Evolutionary conservation across 2,797 vertebrate genomes (phyloP).

Genomic region (Pterois miles): DNA sequence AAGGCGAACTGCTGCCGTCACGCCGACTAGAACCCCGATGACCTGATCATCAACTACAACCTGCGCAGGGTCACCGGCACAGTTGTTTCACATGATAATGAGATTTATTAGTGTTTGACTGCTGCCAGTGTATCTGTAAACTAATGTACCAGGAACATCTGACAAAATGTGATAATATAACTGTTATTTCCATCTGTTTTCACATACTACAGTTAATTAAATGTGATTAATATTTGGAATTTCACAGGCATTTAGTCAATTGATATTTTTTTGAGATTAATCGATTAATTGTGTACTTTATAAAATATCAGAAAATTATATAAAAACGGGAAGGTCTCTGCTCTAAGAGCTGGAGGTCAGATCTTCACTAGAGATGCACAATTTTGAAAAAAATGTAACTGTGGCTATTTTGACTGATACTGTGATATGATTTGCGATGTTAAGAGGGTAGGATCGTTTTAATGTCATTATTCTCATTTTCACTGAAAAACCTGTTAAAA

Average conservation of each 20-base stretch:
- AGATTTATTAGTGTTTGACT: neutral
- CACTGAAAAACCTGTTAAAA: no score
- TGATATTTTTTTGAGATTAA: no score
- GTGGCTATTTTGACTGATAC: no score
- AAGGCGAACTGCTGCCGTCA: slow-evolving; percentile 5
- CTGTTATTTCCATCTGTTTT: neutral
- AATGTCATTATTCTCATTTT: no score
- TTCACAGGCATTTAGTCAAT: neutral
- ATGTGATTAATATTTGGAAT: neutral
- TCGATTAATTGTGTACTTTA: neutral
- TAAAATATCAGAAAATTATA: neutral
- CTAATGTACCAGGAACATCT: neutral
- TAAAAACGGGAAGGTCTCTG: neutral
- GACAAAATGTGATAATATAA: neutral
- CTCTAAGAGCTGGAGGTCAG: neutral
- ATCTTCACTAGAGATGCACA: no score
- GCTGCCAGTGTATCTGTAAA: neutral
- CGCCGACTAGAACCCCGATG: neutral
- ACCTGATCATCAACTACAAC: slow-evolving; percentile 14
- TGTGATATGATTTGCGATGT: no score
- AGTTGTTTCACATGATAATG: neutral
- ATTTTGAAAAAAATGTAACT: no score
- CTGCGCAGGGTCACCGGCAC: slow-evolving; percentile 5
- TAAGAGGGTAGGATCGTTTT: no score
- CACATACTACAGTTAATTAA: neutral